Base-by-base conservation (phyloP, 2,113 vertebrate genomes). In the Esox niger region DNA sequence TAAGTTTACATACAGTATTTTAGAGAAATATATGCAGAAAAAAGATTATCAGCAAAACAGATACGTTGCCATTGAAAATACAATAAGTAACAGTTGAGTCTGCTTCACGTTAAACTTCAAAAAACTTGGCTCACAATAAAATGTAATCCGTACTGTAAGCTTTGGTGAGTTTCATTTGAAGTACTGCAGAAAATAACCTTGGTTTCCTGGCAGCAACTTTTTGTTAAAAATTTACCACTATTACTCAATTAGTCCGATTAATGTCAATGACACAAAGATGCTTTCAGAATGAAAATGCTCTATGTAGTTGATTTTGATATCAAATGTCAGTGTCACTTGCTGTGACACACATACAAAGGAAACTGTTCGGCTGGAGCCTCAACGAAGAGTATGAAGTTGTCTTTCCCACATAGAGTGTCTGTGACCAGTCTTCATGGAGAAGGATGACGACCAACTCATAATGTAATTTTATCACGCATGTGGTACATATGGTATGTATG, bases 141-240 rank as follows among this genome's bases (percentile, higher is more conserved):
- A 54, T n/a, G 17, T 30, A 35, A 10, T 56, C 62, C 46, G 49
- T 64, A 70, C 61, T 32, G 47, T 69, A 25, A 59, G 80, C 81
- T 86, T 85, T 84, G 80, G 82, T 80, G 69, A 62, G 21, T 80
- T 57, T 65, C 68, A 66, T 35, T 68, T 26, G 9, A 62, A 57
- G 29, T 11, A 35, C 35, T 20, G 60, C 27, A 47, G 30, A 59
- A 68, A 68, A 75, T 64, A 72, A 62, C 6, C 30, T 59, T 30
- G 17, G 62, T 76, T 80, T 75, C 63, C 67, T 55, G 60, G 66
- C 79, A 54, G 68, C 62, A 62, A 65, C 61, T 79, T 58, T 47
- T 66, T 27, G 13, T 10, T 38, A 29, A 69, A 49, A 71, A 73
- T 69, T 17, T 29, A 21, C n/a, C 6, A 61, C 59, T 68, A 68